Evolutionary conservation across 2,797 vertebrate genomes (phyloP).

Genomic region (Sebastes taczanowskii): DNA sequence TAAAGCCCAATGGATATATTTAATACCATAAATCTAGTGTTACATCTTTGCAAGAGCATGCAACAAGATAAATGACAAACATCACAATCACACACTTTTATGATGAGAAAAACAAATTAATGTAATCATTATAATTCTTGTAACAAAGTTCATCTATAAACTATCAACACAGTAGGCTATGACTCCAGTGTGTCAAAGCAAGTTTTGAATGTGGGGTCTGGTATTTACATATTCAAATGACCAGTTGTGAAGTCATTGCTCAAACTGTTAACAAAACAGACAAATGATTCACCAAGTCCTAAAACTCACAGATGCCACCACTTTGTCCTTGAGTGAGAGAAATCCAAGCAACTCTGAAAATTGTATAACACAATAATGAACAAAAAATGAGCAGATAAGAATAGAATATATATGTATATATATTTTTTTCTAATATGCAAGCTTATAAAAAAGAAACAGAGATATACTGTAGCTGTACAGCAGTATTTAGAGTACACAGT

Average conservation of each 20-base stretch:
- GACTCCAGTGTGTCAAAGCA: background rate
- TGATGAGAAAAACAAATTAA: background rate
- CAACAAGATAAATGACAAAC: background rate
- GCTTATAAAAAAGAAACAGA: background rate
- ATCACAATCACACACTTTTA: background rate
- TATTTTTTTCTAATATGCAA: background rate
- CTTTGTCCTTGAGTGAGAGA: constrained; percentile 11
- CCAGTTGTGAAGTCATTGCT: constrained; percentile 23
- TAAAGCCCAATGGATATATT: constrained; percentile 4
- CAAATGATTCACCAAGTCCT: constrained; percentile 25
- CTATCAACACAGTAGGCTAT: background rate
- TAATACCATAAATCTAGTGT: constrained; percentile 9
- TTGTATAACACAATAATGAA: background rate
- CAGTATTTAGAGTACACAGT: background rate
- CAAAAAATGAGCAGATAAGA: background rate
- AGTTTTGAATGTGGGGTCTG: background rate
- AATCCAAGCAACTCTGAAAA: constrained; percentile 4
- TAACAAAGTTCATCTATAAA: background rate
- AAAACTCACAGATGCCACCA: constrained; percentile 24
- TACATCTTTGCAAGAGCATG: background rate
- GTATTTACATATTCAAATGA: constrained; percentile 44
- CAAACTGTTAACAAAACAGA: constrained; percentile 35
- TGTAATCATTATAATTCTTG: background rate
- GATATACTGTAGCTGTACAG: too few relatives aligned
- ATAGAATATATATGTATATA: background rate